These are phyloP conservation scores for Neomicropteryx cornuta DNA, from an alignment of 1,140 invertebrate genomes.

Conservation along the genomic window DNA sequence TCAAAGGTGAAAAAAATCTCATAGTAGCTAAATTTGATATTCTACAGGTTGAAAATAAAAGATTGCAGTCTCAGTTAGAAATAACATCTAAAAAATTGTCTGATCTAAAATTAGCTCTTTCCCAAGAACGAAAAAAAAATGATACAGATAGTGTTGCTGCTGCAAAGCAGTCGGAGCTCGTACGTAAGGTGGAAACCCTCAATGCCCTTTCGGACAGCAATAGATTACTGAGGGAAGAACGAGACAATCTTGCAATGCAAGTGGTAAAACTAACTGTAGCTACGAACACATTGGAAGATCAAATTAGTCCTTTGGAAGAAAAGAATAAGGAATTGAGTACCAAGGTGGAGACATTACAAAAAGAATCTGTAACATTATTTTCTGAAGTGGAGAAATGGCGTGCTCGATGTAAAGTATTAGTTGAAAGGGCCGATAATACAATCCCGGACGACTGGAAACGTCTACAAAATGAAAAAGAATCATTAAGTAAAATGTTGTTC, in stretches of 20 bases:
- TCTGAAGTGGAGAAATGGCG: constrained; percentile 65
- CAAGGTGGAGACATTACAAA: constrained; percentile 53
- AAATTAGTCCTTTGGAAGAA: constrained; percentile 65
- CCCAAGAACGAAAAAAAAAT: constrained; percentile 55
- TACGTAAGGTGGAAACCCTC: constrained; percentile 80
- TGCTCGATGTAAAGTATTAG: constrained; percentile 66
- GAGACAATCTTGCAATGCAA: constrained; percentile 56
- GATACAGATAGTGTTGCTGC: constrained; percentile 59
- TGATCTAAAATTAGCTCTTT: constrained; percentile 52
- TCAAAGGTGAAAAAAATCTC: constrained; percentile 84
- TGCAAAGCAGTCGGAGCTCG: constrained; percentile 74
- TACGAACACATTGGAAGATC: constrained; percentile 54
- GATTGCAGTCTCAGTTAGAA: constrained; percentile 63
- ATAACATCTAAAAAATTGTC: constrained; percentile 63
- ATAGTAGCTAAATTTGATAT: constrained; percentile 74
- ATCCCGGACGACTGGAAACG: constrained; percentile 89
- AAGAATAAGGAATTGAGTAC: constrained; percentile 57
- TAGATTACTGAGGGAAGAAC: constrained; percentile 74
- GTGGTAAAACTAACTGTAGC: constrained; percentile 51
- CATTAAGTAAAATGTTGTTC: constrained; percentile 61
- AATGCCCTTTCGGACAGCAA: constrained; percentile 91
- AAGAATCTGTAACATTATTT: constrained; percentile 57
- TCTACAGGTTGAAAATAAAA: constrained; percentile 65
- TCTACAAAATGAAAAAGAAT: constrained; percentile 69
- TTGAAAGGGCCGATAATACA: constrained; percentile 84